Conservation (phyloP, 2,888 invertebrate species). For the Epistrophe eligans region DNA sequence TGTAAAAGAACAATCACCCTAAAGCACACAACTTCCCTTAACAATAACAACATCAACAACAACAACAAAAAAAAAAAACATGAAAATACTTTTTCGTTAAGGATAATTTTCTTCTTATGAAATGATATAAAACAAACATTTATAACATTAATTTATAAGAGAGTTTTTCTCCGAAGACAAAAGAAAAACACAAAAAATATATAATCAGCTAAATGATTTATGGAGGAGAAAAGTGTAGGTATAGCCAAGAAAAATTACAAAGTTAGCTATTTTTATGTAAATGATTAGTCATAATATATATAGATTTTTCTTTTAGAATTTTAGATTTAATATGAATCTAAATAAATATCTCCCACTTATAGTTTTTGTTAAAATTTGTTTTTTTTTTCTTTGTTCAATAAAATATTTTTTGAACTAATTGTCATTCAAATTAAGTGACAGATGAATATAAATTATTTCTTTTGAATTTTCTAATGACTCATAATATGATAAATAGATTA, state of each 20-base stretch:
- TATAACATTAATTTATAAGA: background rate
- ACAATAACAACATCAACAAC: background rate
- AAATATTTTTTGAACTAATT: constrained; percentile 15
- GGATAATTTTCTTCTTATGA: background rate
- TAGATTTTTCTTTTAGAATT: background rate
- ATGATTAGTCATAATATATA: constrained; percentile 23
- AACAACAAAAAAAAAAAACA: background rate
- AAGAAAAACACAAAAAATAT: too few relatives aligned
- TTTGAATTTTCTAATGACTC: background rate
- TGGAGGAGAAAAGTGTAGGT: background rate
- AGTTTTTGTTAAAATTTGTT: background rate
- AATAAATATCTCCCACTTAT: background rate
- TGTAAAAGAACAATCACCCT: background rate
- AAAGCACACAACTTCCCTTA: background rate
- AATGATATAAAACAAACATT: background rate
- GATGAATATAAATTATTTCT: constrained; percentile 23
- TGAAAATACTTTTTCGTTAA: background rate
- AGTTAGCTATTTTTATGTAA: constrained; percentile 24
- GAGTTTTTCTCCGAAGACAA: background rate
- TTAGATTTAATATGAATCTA: background rate
- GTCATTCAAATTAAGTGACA: constrained; percentile 25
- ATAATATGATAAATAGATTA: constrained; percentile 1
- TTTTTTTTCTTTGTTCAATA: too few relatives aligned
- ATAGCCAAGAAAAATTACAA: constrained; percentile 16
- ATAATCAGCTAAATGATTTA: background rate